phyloP scores from a whole-genome alignment of 2,113 vertebrate genomes.

The Bos taurus region DNA sequence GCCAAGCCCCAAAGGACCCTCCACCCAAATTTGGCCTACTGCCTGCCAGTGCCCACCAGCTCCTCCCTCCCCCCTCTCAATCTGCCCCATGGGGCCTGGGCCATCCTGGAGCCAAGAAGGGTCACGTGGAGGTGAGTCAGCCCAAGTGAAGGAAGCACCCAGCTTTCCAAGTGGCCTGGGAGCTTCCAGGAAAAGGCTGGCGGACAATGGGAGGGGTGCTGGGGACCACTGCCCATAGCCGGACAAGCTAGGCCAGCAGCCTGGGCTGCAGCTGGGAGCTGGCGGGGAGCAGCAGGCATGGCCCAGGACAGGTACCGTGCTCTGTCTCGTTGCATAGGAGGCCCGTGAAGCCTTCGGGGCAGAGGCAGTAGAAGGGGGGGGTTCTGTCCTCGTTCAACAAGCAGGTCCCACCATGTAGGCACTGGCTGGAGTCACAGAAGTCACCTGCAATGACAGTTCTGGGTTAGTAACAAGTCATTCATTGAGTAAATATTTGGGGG shows the following conservation, averaged over 20 bases:
- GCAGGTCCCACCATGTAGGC: conserved; percentile 93
- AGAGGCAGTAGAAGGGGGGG: conserved; percentile 90
- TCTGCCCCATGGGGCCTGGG: background rate
- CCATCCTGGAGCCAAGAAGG: background rate
- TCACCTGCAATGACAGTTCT: conserved; percentile 82
- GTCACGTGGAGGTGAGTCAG: background rate
- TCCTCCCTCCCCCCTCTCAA: background rate
- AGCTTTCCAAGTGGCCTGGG: background rate
- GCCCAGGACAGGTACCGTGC: conserved; percentile 79
- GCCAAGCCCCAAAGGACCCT: background rate
- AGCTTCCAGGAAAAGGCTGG: background rate
- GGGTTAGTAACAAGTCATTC: background rate
- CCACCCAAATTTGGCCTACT: background rate
- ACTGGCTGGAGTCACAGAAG: conserved; percentile 88
- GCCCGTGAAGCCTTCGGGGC: conserved; percentile 88
- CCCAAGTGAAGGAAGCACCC: background rate
- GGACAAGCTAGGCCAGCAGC: background rate
- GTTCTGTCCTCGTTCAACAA: conserved; percentile 81
- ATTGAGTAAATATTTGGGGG: background rate
- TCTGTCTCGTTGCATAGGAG: conserved; percentile 90
- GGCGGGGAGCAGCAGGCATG: rapidly evolving
- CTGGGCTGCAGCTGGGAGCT: background rate
- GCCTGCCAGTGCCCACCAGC: background rate
- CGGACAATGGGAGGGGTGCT: rapidly evolving
- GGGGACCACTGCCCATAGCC: too few species aligned